Conservation (phyloP, 2,888 invertebrate species). For the Polymixis flavicincta region DNA sequence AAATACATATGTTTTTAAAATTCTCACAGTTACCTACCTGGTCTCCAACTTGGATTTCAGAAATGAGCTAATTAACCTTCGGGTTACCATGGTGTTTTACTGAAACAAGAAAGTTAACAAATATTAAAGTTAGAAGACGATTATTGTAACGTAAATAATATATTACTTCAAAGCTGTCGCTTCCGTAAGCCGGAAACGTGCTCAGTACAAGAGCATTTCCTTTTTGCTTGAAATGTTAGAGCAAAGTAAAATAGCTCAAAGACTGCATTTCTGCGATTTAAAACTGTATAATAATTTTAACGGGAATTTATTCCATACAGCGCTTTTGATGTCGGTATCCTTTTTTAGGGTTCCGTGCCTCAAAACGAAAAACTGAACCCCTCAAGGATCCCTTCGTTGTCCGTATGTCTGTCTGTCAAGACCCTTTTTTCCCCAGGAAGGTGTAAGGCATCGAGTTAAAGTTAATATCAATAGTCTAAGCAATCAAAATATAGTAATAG, state of each 20-base stretch:
- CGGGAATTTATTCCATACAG: not conserved
- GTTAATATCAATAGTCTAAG: too few species aligned
- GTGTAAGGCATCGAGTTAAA: not conserved
- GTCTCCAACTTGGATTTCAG: not conserved
- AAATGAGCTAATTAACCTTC: not conserved
- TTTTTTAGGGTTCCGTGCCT: not conserved
- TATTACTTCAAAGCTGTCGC: constrained; percentile 55
- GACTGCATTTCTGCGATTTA: constrained; percentile 24
- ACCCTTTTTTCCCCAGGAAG: not conserved
- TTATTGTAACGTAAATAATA: constrained; percentile 36
- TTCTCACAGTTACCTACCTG: not conserved
- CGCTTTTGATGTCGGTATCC: not conserved
- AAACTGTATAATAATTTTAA: constrained; percentile 13
- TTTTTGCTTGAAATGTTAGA: constrained; percentile 42
- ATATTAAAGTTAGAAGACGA: constrained; percentile 16
- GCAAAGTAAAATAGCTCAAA: constrained; percentile 14
- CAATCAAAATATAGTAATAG: not conserved
- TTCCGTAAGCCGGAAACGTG: constrained; percentile 50
- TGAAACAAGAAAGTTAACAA: constrained; percentile 13
- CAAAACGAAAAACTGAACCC: not conserved
- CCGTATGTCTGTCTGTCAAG: not conserved
- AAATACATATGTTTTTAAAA: not conserved
- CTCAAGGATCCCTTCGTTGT: not conserved
- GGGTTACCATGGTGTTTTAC: not conserved
- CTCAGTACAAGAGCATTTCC: constrained; percentile 58